Evolutionary conservation across 92 coral and sea anemone species (phyloP), one percentile per base, ranked within the genome.

Genomic region (Parazoanthus atlanticus): DNA sequence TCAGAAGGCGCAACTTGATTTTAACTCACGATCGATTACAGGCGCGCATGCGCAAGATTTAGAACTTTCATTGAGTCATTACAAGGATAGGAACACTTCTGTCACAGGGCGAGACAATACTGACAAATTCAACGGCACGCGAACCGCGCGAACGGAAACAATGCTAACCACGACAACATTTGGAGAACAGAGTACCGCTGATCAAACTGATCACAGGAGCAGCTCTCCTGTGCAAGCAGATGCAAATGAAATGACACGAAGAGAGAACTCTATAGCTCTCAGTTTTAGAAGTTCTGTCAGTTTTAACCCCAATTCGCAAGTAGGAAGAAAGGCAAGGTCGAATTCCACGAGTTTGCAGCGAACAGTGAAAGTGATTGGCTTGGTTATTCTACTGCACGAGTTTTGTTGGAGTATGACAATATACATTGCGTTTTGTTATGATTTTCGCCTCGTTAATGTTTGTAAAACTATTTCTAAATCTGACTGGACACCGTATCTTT

Each of bases 1-100:
- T 1, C 78, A 69, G 65, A 84, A 25, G 28, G 87, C 87, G 36
- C 87, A 84, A 38, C 65, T 84, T 17, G 87, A 84, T 6, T 84
- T 69, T 17, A 84, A 84, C 32, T 84, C 79, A 17, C 87, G 64
- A 16, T 47, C 87, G 1, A 10, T 31, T 29, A 84, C 25, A 28
- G 32, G 33, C 17, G 56, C 58, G 15, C 75, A 58, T 23, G 85
- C 16, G 8, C 74, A 33, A 21, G 85, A 33, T 19, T 19, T 41
- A 19, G 46, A 13, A 33, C 43, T 23, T 23, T 36, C 79, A 75
- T 32, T 75, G 4, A 23, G 12, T 10, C 79, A 21, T 36, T 19
- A 34, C 31, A 32, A 38, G 1, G 79, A 75, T n/a, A 33, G 46
- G 15, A 33, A 21, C n/a, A 75, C 36, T 12, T n/a, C 79, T 36